phyloP scores from a whole-genome alignment of 2,797 vertebrate species.

The Sebastes steindachneri region DNA sequence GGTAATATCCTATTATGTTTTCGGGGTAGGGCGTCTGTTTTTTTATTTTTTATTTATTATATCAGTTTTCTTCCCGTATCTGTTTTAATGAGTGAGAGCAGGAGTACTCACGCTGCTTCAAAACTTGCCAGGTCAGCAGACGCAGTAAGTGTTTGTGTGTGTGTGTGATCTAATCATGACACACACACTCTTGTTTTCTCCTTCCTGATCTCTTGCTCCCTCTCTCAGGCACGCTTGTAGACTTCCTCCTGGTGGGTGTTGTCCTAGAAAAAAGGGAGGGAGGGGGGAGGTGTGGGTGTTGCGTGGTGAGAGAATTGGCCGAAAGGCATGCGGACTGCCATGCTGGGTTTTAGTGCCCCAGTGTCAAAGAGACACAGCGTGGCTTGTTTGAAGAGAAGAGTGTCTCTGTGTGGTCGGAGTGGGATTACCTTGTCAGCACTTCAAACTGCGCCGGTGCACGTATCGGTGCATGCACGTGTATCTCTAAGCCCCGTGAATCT shows the following conservation, averaged over 20 bases:
- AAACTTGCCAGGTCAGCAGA: conserved; percentile 70
- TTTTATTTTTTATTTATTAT: conserved; percentile 54
- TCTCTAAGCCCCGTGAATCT: conserved; percentile 39
- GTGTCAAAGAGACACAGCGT: conserved; percentile 59
- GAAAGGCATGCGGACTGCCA: conserved; percentile 24
- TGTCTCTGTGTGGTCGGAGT: conserved; percentile 58
- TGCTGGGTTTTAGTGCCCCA: conserved; percentile 50
- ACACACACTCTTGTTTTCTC: not conserved
- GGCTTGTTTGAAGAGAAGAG: conserved; percentile 57
- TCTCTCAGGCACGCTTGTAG: not conserved
- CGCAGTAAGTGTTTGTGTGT: conserved; percentile 25
- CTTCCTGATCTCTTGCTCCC: conserved; percentile 32
- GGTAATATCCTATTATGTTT: conserved; percentile 79
- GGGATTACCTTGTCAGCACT: conserved; percentile 79
- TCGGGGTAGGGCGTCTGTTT: conserved; percentile 54
- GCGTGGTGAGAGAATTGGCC: conserved; percentile 33
- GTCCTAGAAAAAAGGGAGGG: not conserved
- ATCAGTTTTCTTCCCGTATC: conserved; percentile 56
- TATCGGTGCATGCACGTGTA: conserved; percentile 24
- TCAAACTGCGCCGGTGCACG: conserved; percentile 52
- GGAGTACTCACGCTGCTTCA: conserved; percentile 37
- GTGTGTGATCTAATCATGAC: conserved; percentile 46
- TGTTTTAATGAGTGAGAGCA: conserved; percentile 64
- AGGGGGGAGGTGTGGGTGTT: not conserved
- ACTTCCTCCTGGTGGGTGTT: conserved; percentile 14